Base-by-base conservation (phyloP, 2,888 invertebrate species). In the Pterostichus niger region DNA sequence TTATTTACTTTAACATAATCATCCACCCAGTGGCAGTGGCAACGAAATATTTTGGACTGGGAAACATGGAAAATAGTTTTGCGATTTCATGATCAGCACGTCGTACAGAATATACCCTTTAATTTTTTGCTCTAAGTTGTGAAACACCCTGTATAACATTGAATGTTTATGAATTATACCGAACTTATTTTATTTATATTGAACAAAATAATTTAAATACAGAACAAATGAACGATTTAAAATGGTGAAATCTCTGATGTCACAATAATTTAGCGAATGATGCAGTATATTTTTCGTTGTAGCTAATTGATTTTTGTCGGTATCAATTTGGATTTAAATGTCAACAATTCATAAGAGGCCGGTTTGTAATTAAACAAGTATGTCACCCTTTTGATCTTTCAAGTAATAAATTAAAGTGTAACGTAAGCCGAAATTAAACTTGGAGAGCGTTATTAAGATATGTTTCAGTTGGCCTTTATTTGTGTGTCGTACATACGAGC, bases 401-500 rank as follows among this genome's bases (percentile, higher is more conserved):
- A 7, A 52, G 49, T 75, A 75, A 49, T 75, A 75, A 75, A 75
- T 75, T 75, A 75, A 33, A 75, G 44, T 75, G 75, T 52, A 75
- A 75, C 52, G 46, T 75, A 49, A 75, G 24, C 75, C 75, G 46
- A 52, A 75, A 75, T 75, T 75, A 75, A 75, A 49, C 49, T 49
- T 11, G 11, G 15, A 75, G 49, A 75, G 75, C 13, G 59, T 13
- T 35, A 73, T 17, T 24, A 49, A 15, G 49, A 75, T 52, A 75
- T 46, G 49, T 52, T 49, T 52, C 17, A 44, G 9, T 71, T 7
- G 49, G 75, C 31, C 75, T 49, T 49, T 46, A 11, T 64, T n/a
- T 64, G 64, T 64, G 9, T 40, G 40, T 6, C 40, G 9, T 6
- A 9, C 49, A 49, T 49, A 49, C 5, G 11, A 49, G 35, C 33